Conservation (phyloP, 2,113 vertebrate species). For the Calcarius ornatus region DNA sequence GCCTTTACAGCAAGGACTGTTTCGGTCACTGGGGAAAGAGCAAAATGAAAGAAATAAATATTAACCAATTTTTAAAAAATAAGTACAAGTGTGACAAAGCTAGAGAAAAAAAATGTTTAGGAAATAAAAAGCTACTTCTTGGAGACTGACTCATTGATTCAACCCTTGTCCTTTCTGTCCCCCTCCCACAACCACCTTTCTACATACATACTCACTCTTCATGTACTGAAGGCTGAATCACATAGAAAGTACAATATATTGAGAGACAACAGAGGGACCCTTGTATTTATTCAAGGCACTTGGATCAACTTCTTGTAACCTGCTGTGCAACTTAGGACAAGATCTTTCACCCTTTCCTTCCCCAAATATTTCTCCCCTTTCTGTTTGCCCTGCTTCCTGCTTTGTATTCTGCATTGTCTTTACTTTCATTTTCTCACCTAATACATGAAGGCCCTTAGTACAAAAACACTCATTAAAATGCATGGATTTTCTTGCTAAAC, state of each 20-base stretch:
- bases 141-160: background rate
- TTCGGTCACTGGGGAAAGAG: slow-evolving; percentile 84
- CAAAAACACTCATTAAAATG: background rate
- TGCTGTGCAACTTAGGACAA: background rate
- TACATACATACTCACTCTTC: background rate
- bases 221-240: background rate
- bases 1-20: slow-evolving; percentile 91
- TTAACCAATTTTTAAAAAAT: background rate
- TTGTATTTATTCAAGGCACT: background rate
- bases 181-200: background rate
- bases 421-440: background rate
- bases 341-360: background rate
- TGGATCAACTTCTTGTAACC: background rate
- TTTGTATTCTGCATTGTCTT: background rate
- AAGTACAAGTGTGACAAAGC: background rate
- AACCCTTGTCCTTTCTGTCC: background rate
- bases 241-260: background rate
- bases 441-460: background rate
- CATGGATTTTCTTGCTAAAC: background rate
- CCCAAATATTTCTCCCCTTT: background rate
- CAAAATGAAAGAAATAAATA: background rate
- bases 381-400: background rate
- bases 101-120: background rate
- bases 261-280: background rate
- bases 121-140: background rate